Base-by-base conservation (phyloP, 1,140 invertebrate species). In the Caenorhabditis brenneri region DNA sequence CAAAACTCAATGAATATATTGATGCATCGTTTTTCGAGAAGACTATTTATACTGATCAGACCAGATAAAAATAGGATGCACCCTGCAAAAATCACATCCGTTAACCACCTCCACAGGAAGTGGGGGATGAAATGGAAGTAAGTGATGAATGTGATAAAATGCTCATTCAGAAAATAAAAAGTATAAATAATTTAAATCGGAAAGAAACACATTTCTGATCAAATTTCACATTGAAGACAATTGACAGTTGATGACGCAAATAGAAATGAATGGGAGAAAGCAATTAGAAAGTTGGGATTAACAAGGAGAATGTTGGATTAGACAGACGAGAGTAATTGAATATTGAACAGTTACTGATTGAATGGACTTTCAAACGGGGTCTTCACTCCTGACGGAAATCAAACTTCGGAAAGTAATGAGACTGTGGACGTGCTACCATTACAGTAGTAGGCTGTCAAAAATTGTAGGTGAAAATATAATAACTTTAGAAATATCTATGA, bases 91-190 rank as follows among this genome's bases (percentile, higher is more conserved):
- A 46, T 46, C 65, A 74, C 65, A 33, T 74, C 65, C 65, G 65
- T 46, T 74, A n/a, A 39, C 16, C 65, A 74, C 65, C 65, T 74
- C 65, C 65, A 74, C 65, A 39, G 65, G 65, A 74, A 74, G 65
- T 39, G 36, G 29, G 36, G n/a, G 65, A 55, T 55, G 51, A 15
- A 22, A 27, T n/a, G 31, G 31, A 22, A 60, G 19, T 27, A 24
- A 27, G 6, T 55, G 51, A 55, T 55, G 51, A 55, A 55, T 55
- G 6, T 55, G 48, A 51, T 51, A n/a, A 19, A 19, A n/a, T 55
- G 53, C 53, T 55, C 22, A 27, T 29, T 55, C 27, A 0, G 2
- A 55, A n/a, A 15, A 55, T n/a, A 51, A 0, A 7, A 51, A 22
- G n/a, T 55, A 24, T 27, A 9, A 55, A 27, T 27, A 55, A 55